phyloP scores from a whole-genome alignment of 1,140 invertebrate species.

The Camponotus floridanus region DNA sequence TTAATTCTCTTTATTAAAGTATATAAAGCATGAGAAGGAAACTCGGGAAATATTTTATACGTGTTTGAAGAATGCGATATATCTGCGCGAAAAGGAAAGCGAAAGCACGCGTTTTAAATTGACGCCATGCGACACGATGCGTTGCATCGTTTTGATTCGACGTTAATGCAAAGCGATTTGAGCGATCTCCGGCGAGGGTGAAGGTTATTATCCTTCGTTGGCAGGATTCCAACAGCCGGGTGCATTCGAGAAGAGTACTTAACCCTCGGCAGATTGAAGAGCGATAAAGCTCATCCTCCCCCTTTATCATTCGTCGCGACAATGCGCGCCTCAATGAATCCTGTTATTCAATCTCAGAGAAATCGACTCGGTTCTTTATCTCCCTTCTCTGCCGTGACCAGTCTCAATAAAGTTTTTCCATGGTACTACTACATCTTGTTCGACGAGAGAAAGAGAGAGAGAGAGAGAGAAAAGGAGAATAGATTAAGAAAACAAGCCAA shows the following conservation, averaged over 20 bases:
- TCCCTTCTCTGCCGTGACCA: not conserved
- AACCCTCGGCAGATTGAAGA: constrained; percentile 75
- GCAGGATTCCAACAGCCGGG: constrained; percentile 76
- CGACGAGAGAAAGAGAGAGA: not conserved
- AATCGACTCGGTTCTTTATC: constrained; percentile 37
- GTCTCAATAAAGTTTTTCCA: constrained; percentile 32
- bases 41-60: not conserved
- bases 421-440: constrained; percentile 1
- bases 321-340: constrained; percentile 44
- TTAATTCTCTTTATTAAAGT: not conserved
- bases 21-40: too few species aligned
- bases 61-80: too few species aligned
- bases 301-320: constrained; percentile 35
- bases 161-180: constrained; percentile 68
- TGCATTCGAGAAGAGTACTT: constrained; percentile 73
- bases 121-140: constrained; percentile 2
- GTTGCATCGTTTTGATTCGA: constrained; percentile 69
- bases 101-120: constrained; percentile 11
- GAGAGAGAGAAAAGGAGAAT: not conserved
- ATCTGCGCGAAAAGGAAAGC: not conserved
- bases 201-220: constrained; percentile 80
- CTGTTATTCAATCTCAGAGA: constrained; percentile 59
- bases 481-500: not conserved
- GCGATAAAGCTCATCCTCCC: constrained; percentile 69
- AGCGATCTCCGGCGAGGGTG: constrained; percentile 63